Percentiles rank a stretch among this genome's conserved stretches.
Evolutionary conservation across 37 sponge, comb jelly and placozoan genomes (phyloP).

Genomic region (Ianthella basta): DNA sequence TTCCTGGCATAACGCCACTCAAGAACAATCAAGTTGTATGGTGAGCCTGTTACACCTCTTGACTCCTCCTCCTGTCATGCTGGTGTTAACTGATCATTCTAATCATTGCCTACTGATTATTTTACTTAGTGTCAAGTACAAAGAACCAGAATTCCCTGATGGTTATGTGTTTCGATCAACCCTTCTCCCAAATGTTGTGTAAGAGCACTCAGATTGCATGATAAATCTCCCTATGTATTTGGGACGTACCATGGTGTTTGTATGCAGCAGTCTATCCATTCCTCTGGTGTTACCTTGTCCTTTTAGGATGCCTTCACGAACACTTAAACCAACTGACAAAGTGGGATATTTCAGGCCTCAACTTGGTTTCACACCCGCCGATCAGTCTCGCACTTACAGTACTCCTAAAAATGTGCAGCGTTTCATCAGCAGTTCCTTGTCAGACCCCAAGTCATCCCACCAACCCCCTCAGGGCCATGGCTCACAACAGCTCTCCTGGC

Average conservation of each 20-base stretch:
- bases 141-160: conserved; percentile 70
- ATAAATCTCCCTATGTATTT: not conserved
- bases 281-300: not conserved
- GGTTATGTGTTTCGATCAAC: conserved; percentile 75
- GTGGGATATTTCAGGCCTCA: conserved; percentile 10
- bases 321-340: conserved; percentile 1
- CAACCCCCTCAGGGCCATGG: not conserved
- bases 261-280: not conserved
- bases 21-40: conserved; percentile 21
- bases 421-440: not conserved
- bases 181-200: conserved; percentile 59
- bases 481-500: not conserved
- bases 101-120: not conserved
- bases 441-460: not conserved
- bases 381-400: not conserved
- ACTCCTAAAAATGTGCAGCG: not conserved
- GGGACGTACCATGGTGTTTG: not conserved
- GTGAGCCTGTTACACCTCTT: not conserved
- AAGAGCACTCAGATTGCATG: conserved; percentile 5
- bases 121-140: conserved; percentile 56
- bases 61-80: too few relatives aligned
- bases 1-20: not conserved
- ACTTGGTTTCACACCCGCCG: not conserved
- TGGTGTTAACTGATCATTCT: not conserved
- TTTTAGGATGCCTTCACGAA: not conserved